Evolutionary conservation across 1,140 invertebrate genomes (phyloP), one percentile per base, ranked within the genome.

Genomic region (Radopholus similis): DNA sequence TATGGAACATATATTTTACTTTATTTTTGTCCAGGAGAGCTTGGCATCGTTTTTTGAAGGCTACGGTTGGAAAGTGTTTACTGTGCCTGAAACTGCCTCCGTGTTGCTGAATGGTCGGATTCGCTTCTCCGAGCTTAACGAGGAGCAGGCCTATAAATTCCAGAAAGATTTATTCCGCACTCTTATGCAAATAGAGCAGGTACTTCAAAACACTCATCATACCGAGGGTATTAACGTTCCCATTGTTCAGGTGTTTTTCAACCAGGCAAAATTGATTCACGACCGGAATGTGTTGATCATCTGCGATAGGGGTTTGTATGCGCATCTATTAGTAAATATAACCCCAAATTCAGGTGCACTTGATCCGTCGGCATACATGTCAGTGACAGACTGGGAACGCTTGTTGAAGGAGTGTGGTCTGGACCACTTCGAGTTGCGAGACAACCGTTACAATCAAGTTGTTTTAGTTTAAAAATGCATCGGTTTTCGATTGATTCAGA

Each of bases 1-100:
- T n/a, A n/a, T n/a, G n/a, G n/a, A n/a, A n/a, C n/a, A n/a, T n/a
- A n/a, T n/a, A n/a, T n/a, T n/a, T n/a, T n/a, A n/a, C n/a, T n/a
- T n/a, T n/a, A n/a, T n/a, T n/a, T n/a, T n/a, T n/a, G n/a, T n/a
- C n/a, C n/a, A n/a, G n/a, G 89, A 92, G 28, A 87, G 94, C 73
- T 86, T 98, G 57, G 91, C 91, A 82, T 96, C 93, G 28, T 97
- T 97, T 86, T 97, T 98, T 86, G 95, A 98, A 87, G 97, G 95
- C 86, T 86, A 97, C 75, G 95, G 95, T 84, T 98, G 95, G 95
- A 97, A 96, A 89, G 93, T 97, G 82, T 97, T 93, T 87, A 90
- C 93, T 84, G 93, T 96, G 83, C 95, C 95, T 84, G 95, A 98
- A 88, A 93, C 94, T 84, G 95, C 95, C 83, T 93, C 91, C 78